phyloP scores from a whole-genome alignment of 2,113 vertebrate species.

The Mesitornis unicolor region DNA sequence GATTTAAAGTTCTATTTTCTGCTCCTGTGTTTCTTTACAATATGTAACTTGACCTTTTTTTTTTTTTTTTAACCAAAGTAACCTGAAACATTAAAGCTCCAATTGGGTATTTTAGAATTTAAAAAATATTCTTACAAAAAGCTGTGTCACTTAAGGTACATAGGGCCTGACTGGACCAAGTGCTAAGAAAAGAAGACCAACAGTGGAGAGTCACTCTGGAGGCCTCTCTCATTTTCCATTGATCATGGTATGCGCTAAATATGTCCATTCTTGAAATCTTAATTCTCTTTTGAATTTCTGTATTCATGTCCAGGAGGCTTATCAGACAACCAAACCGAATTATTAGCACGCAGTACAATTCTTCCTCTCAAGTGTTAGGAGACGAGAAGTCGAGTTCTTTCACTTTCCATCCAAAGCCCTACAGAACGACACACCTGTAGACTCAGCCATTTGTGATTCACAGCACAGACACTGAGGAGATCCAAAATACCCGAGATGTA shows the following conservation, averaged over 20 bases:
- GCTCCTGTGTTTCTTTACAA: neutral
- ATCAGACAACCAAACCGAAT: neutral
- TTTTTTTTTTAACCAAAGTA: neutral
- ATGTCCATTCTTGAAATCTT: neutral
- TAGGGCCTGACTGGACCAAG: neutral
- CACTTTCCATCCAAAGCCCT: neutral
- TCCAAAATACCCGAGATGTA: neutral
- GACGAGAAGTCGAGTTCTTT: neutral
- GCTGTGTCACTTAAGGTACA: neutral
- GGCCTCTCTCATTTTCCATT: neutral
- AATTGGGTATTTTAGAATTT: neutral
- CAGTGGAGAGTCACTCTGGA: neutral
- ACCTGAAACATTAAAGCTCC: neutral
- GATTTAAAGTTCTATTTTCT: neutral
- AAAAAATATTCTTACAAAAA: neutral
- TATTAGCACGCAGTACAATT: neutral
- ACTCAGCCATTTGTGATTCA: neutral
- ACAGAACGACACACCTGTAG: neutral
- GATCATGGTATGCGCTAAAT: neutral
- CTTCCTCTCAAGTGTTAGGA: neutral
- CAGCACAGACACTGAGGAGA: neutral
- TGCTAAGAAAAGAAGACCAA: neutral
- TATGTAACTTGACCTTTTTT: neutral
- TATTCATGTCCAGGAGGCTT: neutral
- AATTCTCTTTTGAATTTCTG: neutral